phyloP scores from a whole-genome alignment of 2,113 vertebrate genomes.

The Ceuthmochares aereus region DNA sequence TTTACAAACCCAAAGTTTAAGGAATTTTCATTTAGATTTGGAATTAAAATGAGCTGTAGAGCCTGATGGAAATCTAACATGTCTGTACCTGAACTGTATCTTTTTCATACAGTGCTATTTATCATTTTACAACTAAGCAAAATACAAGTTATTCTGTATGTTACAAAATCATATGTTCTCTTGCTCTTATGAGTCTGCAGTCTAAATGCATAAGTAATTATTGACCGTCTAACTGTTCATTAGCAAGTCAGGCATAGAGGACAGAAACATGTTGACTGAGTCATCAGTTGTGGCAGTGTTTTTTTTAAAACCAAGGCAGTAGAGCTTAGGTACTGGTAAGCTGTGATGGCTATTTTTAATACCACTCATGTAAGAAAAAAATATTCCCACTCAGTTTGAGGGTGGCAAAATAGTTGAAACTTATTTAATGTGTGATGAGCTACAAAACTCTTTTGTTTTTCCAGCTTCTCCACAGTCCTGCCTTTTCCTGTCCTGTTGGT shows the following conservation, averaged over 20 bases:
- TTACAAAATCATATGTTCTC: background rate
- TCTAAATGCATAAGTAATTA: background rate
- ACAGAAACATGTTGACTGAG: conserved; percentile 13
- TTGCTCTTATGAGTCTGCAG: background rate
- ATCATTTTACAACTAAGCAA: background rate
- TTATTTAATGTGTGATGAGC: background rate
- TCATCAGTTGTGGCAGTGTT: background rate
- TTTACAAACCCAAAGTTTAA: background rate
- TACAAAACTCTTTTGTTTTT: background rate
- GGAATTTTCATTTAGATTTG: background rate
- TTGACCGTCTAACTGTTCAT: background rate
- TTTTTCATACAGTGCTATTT: background rate
- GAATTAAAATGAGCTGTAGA: background rate
- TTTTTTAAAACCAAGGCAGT: background rate
- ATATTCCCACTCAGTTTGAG: conserved; percentile 25
- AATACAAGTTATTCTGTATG: background rate
- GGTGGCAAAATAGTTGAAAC: conserved; percentile 34
- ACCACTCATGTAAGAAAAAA: conserved; percentile 8
- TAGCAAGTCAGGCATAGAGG: background rate
- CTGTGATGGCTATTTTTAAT: conserved; percentile 58
- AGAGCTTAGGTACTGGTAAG: background rate
- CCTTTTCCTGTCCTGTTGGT: background rate
- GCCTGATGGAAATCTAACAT: background rate
- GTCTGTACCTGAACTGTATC: background rate
- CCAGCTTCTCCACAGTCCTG: background rate